Percentiles rank a stretch among this genome's conserved stretches.
These are phyloP conservation scores for Tokudaia tokunoshimensis DNA, from an alignment of 2,797 vertebrate genomes.

Conservation along the genomic window DNA sequence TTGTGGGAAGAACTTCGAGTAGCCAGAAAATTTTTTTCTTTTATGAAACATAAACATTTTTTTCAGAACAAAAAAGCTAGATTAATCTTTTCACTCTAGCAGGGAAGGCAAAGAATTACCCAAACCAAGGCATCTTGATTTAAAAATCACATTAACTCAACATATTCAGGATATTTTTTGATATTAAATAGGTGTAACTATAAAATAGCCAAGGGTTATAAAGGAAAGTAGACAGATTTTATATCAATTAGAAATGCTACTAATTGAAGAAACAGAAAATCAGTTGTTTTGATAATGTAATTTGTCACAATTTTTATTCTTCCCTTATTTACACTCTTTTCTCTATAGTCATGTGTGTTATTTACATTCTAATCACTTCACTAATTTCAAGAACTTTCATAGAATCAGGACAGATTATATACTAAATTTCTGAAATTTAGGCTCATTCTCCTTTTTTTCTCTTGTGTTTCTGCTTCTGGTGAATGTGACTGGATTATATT, in stretches of 20 bases:
- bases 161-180: conserved; percentile 33
- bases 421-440: not conserved
- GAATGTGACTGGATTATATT: not conserved
- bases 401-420: not conserved
- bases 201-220: not conserved
- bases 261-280: not conserved
- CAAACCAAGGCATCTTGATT: not conserved
- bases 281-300: not conserved
- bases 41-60: conserved; percentile 79
- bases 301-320: not conserved
- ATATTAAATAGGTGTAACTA: not conserved
- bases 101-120: not conserved
- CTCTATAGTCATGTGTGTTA: accelerated
- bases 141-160: conserved; percentile 11
- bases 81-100: conserved; percentile 51
- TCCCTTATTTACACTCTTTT: not conserved
- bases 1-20: conserved; percentile 78
- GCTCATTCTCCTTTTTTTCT: not conserved
- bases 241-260: not conserved
- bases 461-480: not conserved
- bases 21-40: conserved; percentile 70
- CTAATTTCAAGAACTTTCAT: not conserved
- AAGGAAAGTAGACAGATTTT: not conserved
- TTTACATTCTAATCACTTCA: not conserved
- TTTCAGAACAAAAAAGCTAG: not conserved